A percentile compares a stretch with the other conserved stretches of the same genome.
Evolutionary conservation across 2,888 invertebrate genomes (phyloP).

Genomic region (Andrena bicolor): DNA sequence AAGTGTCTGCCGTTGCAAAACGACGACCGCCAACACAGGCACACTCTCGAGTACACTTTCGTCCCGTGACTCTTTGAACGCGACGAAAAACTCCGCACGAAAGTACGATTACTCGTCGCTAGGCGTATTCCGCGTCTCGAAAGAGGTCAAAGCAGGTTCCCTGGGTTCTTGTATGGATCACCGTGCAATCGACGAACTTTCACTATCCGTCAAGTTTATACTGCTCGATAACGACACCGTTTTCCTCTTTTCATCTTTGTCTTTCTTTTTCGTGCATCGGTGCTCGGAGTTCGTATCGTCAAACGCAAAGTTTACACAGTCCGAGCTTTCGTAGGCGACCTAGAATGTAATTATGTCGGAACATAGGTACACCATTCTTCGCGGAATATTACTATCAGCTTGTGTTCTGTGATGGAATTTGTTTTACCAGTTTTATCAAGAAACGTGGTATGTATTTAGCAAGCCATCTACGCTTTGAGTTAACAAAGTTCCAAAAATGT

Average conservation of each 20-base stretch:
- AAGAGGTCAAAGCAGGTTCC: constrained; percentile 40
- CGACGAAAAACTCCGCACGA: constrained; percentile 33
- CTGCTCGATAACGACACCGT: not conserved
- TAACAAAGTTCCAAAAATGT: too few relatives aligned
- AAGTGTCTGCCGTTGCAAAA: constrained; percentile 33
- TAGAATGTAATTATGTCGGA: too few relatives aligned
- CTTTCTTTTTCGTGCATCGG: not conserved
- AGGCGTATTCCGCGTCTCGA: constrained; percentile 23
- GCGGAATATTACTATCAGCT: too few relatives aligned
- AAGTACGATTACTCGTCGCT: constrained; percentile 57
- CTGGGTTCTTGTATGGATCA: constrained; percentile 4
- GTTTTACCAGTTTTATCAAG: too few relatives aligned
- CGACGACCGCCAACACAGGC: constrained; percentile 22
- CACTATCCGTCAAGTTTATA: constrained; percentile 38
- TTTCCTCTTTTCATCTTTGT: not conserved
- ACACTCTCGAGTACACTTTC: constrained; percentile 16
- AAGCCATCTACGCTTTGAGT: too few relatives aligned
- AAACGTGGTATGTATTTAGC: too few relatives aligned
- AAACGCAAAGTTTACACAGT: not conserved
- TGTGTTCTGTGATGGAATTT: too few relatives aligned
- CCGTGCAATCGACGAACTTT: constrained; percentile 22
- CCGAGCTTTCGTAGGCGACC: too few relatives aligned
- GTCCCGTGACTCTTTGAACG: constrained; percentile 38
- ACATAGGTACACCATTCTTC: too few relatives aligned
- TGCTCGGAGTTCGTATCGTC: not conserved